Base-by-base conservation (phyloP, 2,113 vertebrate species). In the Cariama cristata region DNA sequence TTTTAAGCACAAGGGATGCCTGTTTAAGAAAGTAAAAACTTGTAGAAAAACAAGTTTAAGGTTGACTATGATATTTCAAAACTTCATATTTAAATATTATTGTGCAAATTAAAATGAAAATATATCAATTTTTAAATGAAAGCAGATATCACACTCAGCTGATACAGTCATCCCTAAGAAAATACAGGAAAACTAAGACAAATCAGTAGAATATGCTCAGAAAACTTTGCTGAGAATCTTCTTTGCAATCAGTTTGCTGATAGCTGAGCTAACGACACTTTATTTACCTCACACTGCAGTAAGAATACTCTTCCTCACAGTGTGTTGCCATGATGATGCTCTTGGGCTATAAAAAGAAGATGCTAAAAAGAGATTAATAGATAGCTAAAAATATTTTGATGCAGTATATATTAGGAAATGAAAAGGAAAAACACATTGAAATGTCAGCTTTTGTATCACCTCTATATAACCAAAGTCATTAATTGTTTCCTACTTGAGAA, bases 1-100 rank as follows among this genome's bases (percentile, higher is more conserved):
- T 32, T 68, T 63, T 66, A 63, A 74, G 33, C 11, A 50, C 1
- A 91, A 55, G 3, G 5, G 0, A 0, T 76, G 5, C 3, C 8
- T 79, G 35, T 72, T 69, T 38, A 58, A 73, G 44, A n/a, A 86
- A 30, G 6, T 76, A 56, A 68, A 73, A 73, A 4, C 15, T 35
- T 45, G 26, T 47, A 50, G 18, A 63, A 55, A 89, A 33, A 4
- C 2, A 59, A 67, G 32, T 8, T 77, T 72, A 45, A 71, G 9
- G 8, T 21, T 88, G 26, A 77, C 28, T 42, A 47, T 1, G 2
- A 23, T 33, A 62, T 47, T 67, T 45, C 19, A 64, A 56, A 87
- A 27, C 10, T 23, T 44, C 16, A 15, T n/a, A 71, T 66, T 64
- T 55, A 63, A 59, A 55, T 49, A 64, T 16, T 67, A 50, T 32